Conservation (phyloP, 1,140 invertebrate species). For the Solenopsis fugax region DNA sequence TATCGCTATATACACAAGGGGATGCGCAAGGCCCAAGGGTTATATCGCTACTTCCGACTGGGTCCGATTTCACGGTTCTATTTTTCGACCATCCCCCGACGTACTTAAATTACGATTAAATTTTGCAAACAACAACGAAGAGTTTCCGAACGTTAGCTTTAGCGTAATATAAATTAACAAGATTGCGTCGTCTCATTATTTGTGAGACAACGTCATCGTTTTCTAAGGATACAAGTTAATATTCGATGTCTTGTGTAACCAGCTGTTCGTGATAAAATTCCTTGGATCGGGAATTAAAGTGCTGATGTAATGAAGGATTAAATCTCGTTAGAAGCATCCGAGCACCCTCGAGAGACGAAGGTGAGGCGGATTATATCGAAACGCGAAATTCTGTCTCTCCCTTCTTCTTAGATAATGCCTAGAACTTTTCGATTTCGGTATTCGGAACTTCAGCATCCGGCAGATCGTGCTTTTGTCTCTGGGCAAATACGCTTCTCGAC, state of each 20-base stretch:
- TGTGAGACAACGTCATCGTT: neutral
- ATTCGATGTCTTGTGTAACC: neutral
- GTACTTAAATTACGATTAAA: neutral
- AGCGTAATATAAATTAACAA: neutral
- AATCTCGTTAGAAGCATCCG: neutral
- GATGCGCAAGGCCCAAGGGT: neutral
- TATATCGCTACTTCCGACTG: neutral
- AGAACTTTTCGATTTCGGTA: slow-evolving; percentile 16
- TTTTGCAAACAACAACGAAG: neutral
- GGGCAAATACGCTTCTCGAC: slow-evolving; percentile 14
- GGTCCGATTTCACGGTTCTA: neutral
- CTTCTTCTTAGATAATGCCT: neutral
- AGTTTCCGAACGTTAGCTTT: neutral
- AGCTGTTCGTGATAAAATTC: neutral
- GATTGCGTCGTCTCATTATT: neutral
- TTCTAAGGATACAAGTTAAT: neutral
- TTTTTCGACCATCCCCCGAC: neutral
- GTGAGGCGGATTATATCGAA: neutral
- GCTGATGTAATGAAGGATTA: neutral
- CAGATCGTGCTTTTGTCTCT: slow-evolving; percentile 33
- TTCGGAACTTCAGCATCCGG: neutral
- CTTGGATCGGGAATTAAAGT: neutral
- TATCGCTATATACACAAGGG: slow-evolving; percentile 1
- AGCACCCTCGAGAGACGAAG: neutral
- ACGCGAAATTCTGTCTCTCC: neutral